Conservation (phyloP, 2,888 invertebrate genomes). For the Linyphia triangularis region DNA sequence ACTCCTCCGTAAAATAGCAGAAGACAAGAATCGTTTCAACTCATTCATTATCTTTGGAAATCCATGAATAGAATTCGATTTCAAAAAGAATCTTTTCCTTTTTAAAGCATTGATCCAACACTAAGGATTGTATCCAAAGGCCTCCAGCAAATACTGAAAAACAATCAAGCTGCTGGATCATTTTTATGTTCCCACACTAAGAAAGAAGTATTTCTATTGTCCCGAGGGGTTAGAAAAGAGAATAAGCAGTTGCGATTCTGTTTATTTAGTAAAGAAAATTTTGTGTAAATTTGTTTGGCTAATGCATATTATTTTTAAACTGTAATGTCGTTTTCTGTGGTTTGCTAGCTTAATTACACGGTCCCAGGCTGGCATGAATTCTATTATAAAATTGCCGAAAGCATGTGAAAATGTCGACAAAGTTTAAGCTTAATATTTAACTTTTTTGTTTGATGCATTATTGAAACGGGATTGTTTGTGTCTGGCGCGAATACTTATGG, state of each 20-base stretch:
- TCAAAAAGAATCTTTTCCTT: constrained; percentile 19
- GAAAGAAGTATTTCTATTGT: constrained; percentile 21
- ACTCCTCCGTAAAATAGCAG: background rate
- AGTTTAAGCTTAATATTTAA: no score
- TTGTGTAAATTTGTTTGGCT: constrained; percentile 27
- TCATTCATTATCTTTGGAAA: background rate
- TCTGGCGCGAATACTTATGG: no score
- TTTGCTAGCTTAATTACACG: constrained; percentile 15
- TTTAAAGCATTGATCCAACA: constrained; percentile 17
- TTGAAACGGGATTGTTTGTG: no score
- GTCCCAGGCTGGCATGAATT: background rate
- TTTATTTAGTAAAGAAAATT: constrained; percentile 53
- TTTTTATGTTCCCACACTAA: background rate
- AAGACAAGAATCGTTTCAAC: background rate
- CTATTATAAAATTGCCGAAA: constrained; percentile 13
- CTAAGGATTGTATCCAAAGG: constrained; percentile 41
- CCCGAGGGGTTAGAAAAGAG: background rate
- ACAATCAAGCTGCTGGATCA: constrained; percentile 30
- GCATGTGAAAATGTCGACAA: no score
- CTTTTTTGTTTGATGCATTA: no score
- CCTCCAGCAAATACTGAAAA: constrained; percentile 36
- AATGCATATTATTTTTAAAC: constrained; percentile 36
- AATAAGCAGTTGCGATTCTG: constrained; percentile 4
- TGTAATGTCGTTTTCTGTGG: constrained; percentile 21
- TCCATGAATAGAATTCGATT: constrained; percentile 8